phyloP scores from a whole-genome alignment of 2,797 vertebrate species.

The Rhabdophis nuchalis region DNA sequence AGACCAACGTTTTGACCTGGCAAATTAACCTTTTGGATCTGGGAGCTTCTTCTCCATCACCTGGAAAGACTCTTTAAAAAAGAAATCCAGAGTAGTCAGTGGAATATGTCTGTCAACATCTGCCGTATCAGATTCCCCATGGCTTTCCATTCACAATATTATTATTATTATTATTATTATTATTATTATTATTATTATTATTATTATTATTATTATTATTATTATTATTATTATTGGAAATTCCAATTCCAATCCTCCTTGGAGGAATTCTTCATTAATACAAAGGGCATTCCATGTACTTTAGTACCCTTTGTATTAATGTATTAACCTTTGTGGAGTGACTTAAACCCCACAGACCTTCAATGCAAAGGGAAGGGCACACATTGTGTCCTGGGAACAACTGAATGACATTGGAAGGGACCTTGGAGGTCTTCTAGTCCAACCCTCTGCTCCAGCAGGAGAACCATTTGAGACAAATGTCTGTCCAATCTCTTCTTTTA shows the following conservation, averaged over 20 bases:
- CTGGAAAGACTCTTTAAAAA: background rate
- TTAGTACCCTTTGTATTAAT: background rate
- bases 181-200: too few relatives aligned
- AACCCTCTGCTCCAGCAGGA: background rate
- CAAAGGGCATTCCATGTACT: background rate
- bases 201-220: too few relatives aligned
- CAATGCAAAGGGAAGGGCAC: background rate
- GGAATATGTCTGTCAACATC: background rate
- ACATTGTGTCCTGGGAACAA: background rate
- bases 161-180: too few relatives aligned
- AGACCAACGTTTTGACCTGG: background rate
- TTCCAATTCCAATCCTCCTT: background rate
- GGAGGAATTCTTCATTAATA: background rate
- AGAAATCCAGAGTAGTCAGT: background rate
- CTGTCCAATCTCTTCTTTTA: too few relatives aligned
- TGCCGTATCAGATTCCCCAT: background rate
- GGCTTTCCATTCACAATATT: background rate
- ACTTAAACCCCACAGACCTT: background rate
- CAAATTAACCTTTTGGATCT: background rate
- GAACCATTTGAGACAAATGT: too few relatives aligned
- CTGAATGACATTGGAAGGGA: background rate
- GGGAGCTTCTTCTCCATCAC: background rate
- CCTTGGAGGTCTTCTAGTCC: background rate
- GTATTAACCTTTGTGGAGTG: background rate
- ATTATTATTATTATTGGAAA: background rate